These are phyloP conservation scores for Syngnathus floridae DNA, from an alignment of 2,113 vertebrate species.

Conservation along the genomic window DNA sequence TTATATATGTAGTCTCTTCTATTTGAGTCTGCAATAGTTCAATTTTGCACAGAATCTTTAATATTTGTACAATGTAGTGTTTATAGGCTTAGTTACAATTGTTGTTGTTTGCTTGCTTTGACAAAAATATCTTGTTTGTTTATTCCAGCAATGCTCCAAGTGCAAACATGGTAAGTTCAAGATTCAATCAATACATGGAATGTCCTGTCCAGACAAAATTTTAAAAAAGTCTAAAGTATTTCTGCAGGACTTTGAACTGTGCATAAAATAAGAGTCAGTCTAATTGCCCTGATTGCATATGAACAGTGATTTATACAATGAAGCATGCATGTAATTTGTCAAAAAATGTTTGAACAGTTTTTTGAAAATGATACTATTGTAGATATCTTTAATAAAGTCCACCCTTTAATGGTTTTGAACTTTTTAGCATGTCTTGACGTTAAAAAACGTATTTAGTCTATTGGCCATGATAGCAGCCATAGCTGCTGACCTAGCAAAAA, in stretches of 20 bases:
- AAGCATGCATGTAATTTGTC: too few relatives aligned
- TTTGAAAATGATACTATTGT: too few relatives aligned
- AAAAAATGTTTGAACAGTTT: too few relatives aligned
- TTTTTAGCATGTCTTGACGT: too few relatives aligned
- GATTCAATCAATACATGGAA: background rate
- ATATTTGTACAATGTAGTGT: background rate
- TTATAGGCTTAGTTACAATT: background rate
- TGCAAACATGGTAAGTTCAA: conserved; percentile 90
- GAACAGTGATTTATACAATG: too few relatives aligned
- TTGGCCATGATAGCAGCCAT: too few relatives aligned
- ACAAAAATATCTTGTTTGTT: conserved; percentile 42
- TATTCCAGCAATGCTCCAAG: conserved; percentile 98
- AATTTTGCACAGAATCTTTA: background rate
- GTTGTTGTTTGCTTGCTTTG: conserved; percentile 40
- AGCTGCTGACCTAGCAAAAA: too few relatives aligned
- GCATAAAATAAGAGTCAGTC: background rate
- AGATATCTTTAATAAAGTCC: too few relatives aligned
- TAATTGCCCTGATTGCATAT: too few relatives aligned
- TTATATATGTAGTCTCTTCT: background rate
- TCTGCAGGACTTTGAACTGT: background rate
- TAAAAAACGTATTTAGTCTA: too few relatives aligned
- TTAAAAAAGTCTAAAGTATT: too few relatives aligned
- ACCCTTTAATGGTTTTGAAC: too few relatives aligned
- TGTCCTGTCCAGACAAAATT: background rate
- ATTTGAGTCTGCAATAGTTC: background rate